A percentile compares a stretch with the other conserved stretches of the same genome.
phyloP scores from a whole-genome alignment of 2,797 vertebrate species.

The Falco rusticolus region DNA sequence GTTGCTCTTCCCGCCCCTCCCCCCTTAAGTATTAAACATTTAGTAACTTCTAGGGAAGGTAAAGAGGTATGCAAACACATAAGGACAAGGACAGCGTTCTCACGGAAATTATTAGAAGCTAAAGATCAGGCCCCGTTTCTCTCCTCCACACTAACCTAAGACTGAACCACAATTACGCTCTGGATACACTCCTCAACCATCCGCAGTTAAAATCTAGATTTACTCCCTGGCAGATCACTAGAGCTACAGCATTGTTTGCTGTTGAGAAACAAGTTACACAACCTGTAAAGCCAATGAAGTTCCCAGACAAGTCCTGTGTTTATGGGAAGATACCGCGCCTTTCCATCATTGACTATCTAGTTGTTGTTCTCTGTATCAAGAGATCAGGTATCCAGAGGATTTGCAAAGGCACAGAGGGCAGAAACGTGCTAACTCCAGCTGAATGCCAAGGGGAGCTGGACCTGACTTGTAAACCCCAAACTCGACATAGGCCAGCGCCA shows the following conservation, averaged over 20 bases:
- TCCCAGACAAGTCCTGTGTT: background rate
- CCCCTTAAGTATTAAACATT: background rate
- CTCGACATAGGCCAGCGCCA: background rate
- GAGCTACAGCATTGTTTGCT: background rate
- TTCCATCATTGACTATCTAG: background rate
- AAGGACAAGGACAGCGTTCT: background rate
- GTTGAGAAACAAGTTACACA: background rate
- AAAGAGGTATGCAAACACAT: background rate
- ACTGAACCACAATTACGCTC: background rate
- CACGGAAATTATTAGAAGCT: background rate
- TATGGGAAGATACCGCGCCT: background rate
- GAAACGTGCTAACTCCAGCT: background rate
- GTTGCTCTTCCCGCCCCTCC: background rate
- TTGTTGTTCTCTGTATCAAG: background rate
- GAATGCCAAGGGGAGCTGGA: slow-evolving; percentile 8
- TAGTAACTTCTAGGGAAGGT: background rate
- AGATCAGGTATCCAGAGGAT: background rate
- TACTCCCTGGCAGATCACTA: background rate
- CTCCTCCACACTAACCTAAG: background rate
- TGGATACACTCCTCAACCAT: background rate
- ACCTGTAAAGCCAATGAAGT: background rate
- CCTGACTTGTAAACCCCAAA: background rate
- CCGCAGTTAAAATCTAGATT: background rate
- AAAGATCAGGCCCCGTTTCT: background rate
- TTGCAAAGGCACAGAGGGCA: slow-evolving; percentile 18